Percentiles rank a stretch among this genome's conserved stretches.
phyloP scores from a whole-genome alignment of 1,140 invertebrate genomes.

The Caenorhabditis inopinata region DNA sequence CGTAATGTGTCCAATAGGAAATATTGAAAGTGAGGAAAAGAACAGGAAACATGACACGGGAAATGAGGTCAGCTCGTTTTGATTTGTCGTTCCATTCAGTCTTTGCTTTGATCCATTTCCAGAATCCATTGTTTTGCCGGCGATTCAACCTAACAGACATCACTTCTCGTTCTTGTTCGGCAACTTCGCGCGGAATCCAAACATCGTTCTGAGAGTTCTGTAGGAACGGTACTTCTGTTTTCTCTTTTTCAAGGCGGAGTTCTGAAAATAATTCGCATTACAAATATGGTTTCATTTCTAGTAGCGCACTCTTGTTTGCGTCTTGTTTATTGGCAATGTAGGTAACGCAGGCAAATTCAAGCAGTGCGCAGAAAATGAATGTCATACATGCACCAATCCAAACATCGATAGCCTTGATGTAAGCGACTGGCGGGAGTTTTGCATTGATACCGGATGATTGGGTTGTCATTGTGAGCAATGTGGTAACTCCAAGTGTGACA shows the following conservation, averaged over 20 bases:
- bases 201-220: slow-evolving; percentile 41
- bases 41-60: slow-evolving; percentile 58
- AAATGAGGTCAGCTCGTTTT: slow-evolving; percentile 60
- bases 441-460: slow-evolving; percentile 89
- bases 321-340: slow-evolving; percentile 76
- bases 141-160: slow-evolving; percentile 31
- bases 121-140: slow-evolving; percentile 7
- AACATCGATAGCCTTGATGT: slow-evolving; percentile 76
- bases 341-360: slow-evolving; percentile 93
- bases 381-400: slow-evolving; percentile 80
- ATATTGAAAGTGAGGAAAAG: slow-evolving; percentile 55
- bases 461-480: slow-evolving; percentile 91
- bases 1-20: slow-evolving; percentile 53
- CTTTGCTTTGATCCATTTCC: slow-evolving; percentile 47
- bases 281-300: background rate
- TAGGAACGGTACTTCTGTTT: background rate
- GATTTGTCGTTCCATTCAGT: slow-evolving; percentile 58
- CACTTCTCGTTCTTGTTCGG: slow-evolving; percentile 51
- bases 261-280: background rate
- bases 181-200: slow-evolving; percentile 45
- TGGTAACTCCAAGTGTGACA: slow-evolving; percentile 70
- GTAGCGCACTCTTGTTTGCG: slow-evolving; percentile 58
- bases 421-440: slow-evolving; percentile 90
- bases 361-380: slow-evolving; percentile 89
- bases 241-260: background rate